Base-by-base conservation (phyloP, 1,140 invertebrate species). In the Colletes latitarsis region DNA sequence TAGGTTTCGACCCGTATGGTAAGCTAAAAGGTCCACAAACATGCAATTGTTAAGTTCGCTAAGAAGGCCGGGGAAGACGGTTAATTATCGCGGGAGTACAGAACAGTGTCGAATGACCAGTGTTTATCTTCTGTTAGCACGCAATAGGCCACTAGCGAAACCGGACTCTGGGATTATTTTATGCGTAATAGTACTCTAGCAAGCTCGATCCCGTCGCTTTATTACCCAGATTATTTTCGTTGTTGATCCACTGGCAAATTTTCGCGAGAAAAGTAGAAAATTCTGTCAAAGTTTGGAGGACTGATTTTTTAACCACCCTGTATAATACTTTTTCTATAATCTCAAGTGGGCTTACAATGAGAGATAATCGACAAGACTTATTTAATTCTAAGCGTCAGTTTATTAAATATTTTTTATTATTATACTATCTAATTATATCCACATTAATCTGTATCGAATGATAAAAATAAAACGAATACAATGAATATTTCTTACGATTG, bases 1-100 rank as follows among this genome's bases (percentile, higher is more conserved):
- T 95, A 63, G 94, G 94, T 91, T 95, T 95, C 78, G 92, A 94
- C 57, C 94, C 94, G 82, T 95, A 95, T 1, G 94, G 94, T 82
- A 95, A 93, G 89, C 94, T 95, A 84, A 74, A 81, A 75, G 12
- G 3, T n/a, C 49, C 49, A 66, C 14, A 73, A 73, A 79, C 41
- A 79, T 66, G 77, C 41, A 57, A 43, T 52, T 55, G 52, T 79
- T 77, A 77, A 19, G 30, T 5, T 70, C 12, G 43, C 12, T 21
- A 30, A 52, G 43, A 71, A 62, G 60, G n/a, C 17, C 0, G 5
- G 6, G 30, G 52, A 60, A 17, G 21, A 49, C 39, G n/a, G 66
- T 77, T 52, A 60, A 71, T 41, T 46, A 72, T 41, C 19, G 9
- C 21, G 19, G 4, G 30, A 30, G 70, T 30, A 41, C 8, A 0